phyloP scores from a whole-genome alignment of 2,113 vertebrate genomes.

The Myotis brandtii region DNA sequence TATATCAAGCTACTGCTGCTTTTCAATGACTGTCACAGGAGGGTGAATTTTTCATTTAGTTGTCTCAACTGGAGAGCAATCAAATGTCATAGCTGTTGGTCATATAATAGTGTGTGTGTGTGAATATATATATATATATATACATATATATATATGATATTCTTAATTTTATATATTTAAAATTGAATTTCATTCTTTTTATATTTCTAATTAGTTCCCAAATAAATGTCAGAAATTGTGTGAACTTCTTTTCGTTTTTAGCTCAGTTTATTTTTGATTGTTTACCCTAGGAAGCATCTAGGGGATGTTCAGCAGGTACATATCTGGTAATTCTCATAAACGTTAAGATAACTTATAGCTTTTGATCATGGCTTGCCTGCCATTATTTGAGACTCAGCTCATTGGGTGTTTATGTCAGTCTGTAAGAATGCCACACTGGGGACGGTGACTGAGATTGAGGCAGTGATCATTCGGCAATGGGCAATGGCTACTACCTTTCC shows the following conservation, averaged over 20 bases:
- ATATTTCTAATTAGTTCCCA: constrained; percentile 32
- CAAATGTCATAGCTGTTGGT: background rate
- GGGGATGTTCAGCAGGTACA: background rate
- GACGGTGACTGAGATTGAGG: background rate
- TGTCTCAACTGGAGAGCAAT: constrained; percentile 55
- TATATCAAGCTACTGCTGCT: constrained; percentile 42
- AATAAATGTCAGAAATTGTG: constrained; percentile 19
- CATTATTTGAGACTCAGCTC: background rate
- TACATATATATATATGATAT: background rate
- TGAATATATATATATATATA: background rate
- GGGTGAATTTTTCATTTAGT: constrained; percentile 58
- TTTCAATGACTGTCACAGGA: constrained; percentile 57
- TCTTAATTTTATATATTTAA: constrained; percentile 42
- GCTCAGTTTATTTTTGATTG: constrained; percentile 31
- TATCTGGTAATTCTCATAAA: constrained; percentile 20
- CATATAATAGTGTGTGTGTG: background rate
- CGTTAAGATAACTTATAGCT: constrained; percentile 17
- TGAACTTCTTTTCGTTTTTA: background rate
- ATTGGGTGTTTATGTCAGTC: background rate
- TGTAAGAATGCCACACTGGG: background rate
- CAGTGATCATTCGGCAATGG: background rate
- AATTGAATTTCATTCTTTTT: background rate
- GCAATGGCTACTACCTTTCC: background rate
- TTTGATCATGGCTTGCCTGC: background rate
- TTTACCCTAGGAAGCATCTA: background rate